Base-by-base conservation (phyloP, 2,888 invertebrate genomes). In the Uloborus plumipes region DNA sequence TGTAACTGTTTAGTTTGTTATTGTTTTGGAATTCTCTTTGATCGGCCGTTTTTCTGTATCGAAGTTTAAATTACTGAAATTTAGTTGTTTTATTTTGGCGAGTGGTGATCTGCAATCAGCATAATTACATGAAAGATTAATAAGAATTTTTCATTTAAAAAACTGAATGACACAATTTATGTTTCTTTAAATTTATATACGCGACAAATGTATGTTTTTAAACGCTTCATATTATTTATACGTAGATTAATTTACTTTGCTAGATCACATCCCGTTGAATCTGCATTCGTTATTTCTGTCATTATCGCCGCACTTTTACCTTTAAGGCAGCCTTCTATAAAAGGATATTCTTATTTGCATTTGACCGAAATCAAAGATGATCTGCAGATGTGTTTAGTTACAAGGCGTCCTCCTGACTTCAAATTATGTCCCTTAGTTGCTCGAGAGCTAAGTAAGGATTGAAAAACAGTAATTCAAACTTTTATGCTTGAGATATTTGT, bases 311-410 rank as follows among this genome's bases (percentile, higher is more conserved):
- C 51, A 13, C 64, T 84, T 51, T 65, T 59, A 59, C 84, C 84
- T 49, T 47, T 84, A 15, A 58, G 84, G 13, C 71, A 55, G 14
- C 79, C 78, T 13, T 75, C 71, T 31, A 62, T 67, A 49, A 84
- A 26, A 75, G 75, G 84, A n/a, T 84, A 84, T 61, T 4, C 22
- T 6, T 84, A 84, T 74, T 66, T 79, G 62, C 70, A 18, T 22
- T 49, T 75, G 1, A 61, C 70, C n/a, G 79, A 84, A 79, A 59
- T 84, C 47, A 74, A 74, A 62, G 73, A 79, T 74, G 84, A 84
- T 66, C 66, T 84, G 18, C 72, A 76, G 39, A 84, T 72, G 53
- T 84, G 84, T 61, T 64, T 76, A 51, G 81, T 75, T n/a, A 75
- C 75, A 51, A 82, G 81, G 20, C 62, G 72, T 22, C 71, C 81